phyloP scores from a whole-genome alignment of 2,113 vertebrate genomes.

The Ailurus styani region DNA sequence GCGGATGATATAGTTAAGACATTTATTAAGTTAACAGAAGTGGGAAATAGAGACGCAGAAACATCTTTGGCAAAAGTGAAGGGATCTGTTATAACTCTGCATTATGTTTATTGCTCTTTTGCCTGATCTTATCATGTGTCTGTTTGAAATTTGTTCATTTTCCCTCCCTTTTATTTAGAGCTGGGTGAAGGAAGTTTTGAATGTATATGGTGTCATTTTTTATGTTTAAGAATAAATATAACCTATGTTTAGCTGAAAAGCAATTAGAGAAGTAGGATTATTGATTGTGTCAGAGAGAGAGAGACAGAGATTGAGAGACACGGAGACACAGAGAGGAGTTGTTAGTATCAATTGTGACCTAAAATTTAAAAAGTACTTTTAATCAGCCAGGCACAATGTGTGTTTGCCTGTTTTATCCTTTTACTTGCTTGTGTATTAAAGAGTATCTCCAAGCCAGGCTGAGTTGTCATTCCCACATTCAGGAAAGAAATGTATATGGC shows the following conservation, averaged over 20 bases:
- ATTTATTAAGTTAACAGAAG: constrained; percentile 42
- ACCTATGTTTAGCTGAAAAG: background rate
- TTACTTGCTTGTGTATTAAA: background rate
- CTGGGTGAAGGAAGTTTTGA: background rate
- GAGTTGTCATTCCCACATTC: background rate
- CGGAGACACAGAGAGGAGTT: background rate
- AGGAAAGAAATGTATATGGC: background rate
- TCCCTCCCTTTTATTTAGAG: background rate
- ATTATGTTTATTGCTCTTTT: background rate
- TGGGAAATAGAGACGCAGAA: background rate
- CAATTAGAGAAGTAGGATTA: background rate
- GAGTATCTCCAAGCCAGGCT: background rate
- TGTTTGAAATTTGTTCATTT: background rate
- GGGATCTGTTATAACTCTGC: background rate
- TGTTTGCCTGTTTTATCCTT: background rate
- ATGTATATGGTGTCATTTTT: background rate
- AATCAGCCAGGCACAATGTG: background rate
- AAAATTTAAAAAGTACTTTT: background rate
- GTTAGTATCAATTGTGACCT: background rate
- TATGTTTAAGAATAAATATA: constrained; percentile 12
- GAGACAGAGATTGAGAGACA: background rate
- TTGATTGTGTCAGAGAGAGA: background rate
- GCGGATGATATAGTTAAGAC: constrained; percentile 51
- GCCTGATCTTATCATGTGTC: background rate
- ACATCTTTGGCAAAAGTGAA: background rate